phyloP scores from a whole-genome alignment of 2,113 vertebrate species.

The Eleginops maclovinus region DNA sequence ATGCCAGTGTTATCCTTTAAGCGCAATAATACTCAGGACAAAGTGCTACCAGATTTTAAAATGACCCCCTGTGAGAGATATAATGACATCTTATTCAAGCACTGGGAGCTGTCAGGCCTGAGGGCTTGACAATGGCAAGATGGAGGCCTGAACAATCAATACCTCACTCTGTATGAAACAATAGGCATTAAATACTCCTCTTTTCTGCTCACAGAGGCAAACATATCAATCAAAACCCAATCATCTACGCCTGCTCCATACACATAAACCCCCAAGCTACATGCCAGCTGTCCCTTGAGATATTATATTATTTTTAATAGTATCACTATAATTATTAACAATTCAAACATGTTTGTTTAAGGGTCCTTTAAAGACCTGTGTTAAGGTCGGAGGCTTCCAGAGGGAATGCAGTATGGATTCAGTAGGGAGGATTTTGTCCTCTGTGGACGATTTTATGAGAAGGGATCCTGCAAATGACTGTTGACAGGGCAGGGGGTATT shows the following conservation, averaged over 20 bases:
- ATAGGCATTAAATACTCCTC: constrained; percentile 73
- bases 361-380: constrained; percentile 19
- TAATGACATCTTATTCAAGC: constrained; percentile 63
- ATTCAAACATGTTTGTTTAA: constrained; percentile 13
- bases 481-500: constrained; percentile 78
- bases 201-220: constrained; percentile 60
- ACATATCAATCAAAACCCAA: constrained; percentile 76
- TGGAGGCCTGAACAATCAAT: constrained; percentile 71
- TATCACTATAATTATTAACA: constrained; percentile 6
- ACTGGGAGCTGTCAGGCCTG: constrained; percentile 63
- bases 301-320: constrained; percentile 10
- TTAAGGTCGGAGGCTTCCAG: constrained; percentile 19
- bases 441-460: constrained; percentile 69
- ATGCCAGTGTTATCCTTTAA: constrained; percentile 7
- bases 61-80: constrained; percentile 46
- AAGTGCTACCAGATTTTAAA: constrained; percentile 49
- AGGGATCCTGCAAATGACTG: constrained; percentile 76
- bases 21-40: background rate
- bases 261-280: constrained; percentile 31
- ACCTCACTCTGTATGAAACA: constrained; percentile 71
- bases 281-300: constrained; percentile 39
- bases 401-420: constrained; percentile 28
- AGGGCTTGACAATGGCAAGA: constrained; percentile 71
- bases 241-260: constrained; percentile 44
- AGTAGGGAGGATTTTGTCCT: constrained; percentile 41